These are phyloP conservation scores for Triplophysa yarkandensis DNA, from an alignment of 2,797 vertebrate genomes.

Conservation along the genomic window DNA sequence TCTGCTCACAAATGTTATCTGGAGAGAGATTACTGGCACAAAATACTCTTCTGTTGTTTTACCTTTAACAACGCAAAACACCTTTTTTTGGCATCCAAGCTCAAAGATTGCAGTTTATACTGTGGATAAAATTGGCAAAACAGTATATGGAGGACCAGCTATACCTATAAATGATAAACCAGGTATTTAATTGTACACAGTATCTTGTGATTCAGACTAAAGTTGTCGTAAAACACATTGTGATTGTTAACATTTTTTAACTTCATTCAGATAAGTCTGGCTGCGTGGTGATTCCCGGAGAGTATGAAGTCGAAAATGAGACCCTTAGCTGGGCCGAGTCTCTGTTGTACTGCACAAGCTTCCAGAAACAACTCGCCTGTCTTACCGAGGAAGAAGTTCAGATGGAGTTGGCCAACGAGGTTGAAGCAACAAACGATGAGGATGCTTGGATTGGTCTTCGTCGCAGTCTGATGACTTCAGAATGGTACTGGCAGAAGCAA, in stretches of 20 bases:
- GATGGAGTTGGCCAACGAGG: neutral
- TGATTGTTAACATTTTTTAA: neutral
- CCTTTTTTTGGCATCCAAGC: constrained; percentile 67
- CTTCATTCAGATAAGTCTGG: constrained; percentile 64
- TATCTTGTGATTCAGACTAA: neutral
- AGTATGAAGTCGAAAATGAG: neutral
- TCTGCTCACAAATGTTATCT: neutral
- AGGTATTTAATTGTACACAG: constrained; percentile 62
- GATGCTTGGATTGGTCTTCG: constrained; percentile 72
- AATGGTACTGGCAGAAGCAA: constrained; percentile 70
- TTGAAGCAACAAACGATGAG: neutral
- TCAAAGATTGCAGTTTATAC: constrained; percentile 69
- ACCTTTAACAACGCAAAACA: fast-evolving
- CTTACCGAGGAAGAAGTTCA: constrained; percentile 6
- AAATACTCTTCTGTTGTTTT: constrained; percentile 27
- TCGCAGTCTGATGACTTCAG: constrained; percentile 54
- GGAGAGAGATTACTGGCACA: constrained; percentile 53
- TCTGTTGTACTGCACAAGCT: constrained; percentile 43
- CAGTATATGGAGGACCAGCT: constrained; percentile 65
- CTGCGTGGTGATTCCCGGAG: constrained; percentile 55
- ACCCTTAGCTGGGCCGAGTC: constrained; percentile 62
- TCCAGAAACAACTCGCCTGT: constrained; percentile 50
- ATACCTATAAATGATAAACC: constrained; percentile 56
- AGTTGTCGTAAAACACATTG: neutral
- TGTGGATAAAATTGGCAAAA: fast-evolving